A percentile compares a stretch with the other conserved stretches of the same genome.
phyloP scores from a whole-genome alignment of 2,113 vertebrate species.

The Podarcis raffonei region DNA sequence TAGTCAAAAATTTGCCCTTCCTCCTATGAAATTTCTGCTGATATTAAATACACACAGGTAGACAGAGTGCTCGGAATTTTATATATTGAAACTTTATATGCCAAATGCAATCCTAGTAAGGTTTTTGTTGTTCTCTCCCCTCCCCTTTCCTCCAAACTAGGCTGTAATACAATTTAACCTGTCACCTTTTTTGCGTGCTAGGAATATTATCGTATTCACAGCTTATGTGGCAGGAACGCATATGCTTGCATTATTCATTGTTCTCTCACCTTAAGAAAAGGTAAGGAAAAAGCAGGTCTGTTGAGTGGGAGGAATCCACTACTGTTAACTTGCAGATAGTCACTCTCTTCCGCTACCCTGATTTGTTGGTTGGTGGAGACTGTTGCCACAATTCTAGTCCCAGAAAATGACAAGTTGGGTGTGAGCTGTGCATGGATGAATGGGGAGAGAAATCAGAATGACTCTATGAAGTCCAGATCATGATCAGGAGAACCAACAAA shows the following conservation, averaged over 20 bases:
- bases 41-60: not conserved
- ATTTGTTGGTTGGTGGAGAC: not conserved
- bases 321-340: not conserved
- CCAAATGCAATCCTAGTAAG: constrained; percentile 11
- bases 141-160: not conserved
- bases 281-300: not conserved
- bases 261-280: constrained; percentile 31
- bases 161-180: constrained; percentile 31
- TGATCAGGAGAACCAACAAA: no score
- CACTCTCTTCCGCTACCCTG: not conserved
- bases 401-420: not conserved
- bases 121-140: not conserved
- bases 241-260: constrained; percentile 8
- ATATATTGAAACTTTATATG: constrained; percentile 30
- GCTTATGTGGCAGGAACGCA: constrained; percentile 21
- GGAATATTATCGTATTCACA: constrained; percentile 6
- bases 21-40: constrained; percentile 12
- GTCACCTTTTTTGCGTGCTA: constrained; percentile 27
- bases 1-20: not conserved
- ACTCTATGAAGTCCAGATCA: not conserved
- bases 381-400: not conserved
- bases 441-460: not conserved
- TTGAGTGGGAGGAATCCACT: not conserved
- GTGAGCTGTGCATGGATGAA: not conserved
- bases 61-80: not conserved